These are phyloP conservation scores for Gymnothorax reevesii DNA, from an alignment of 2,797 vertebrate genomes.

Conservation along the genomic window DNA sequence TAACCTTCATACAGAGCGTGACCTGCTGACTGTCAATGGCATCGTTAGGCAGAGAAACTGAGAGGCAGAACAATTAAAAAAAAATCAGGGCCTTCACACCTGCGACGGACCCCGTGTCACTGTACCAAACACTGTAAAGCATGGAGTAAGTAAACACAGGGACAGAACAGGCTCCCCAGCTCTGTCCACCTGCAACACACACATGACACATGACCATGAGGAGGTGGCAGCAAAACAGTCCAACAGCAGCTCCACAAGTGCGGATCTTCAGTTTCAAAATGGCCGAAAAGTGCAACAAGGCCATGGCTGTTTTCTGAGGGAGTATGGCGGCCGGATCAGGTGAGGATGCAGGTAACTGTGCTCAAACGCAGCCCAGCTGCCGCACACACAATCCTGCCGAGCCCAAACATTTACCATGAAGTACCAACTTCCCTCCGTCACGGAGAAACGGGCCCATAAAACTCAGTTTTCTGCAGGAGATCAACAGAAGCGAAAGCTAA, in stretches of 20 bases:
- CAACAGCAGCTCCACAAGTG: constrained; percentile 68
- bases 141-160: constrained; percentile 25
- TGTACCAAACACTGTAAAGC: constrained; percentile 58
- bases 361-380: constrained; percentile 62
- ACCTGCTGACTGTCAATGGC: constrained; percentile 67
- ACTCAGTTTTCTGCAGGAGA: constrained; percentile 54
- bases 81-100: constrained; percentile 40
- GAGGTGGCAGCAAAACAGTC: constrained; percentile 48
- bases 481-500: constrained; percentile 54
- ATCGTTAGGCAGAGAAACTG: constrained; percentile 70
- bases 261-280: constrained; percentile 74
- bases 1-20: constrained; percentile 65
- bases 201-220: constrained; percentile 75
- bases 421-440: constrained; percentile 38
- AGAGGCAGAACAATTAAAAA: constrained; percentile 63
- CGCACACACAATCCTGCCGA: constrained; percentile 61
- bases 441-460: constrained; percentile 52
- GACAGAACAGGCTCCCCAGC: constrained; percentile 56
- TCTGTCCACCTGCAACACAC: constrained; percentile 74
- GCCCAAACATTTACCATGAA: constrained; percentile 57
- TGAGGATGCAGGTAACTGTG: no score
- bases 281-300: constrained; percentile 70
- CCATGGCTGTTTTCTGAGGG: constrained; percentile 41
- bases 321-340: no score
- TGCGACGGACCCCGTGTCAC: constrained; percentile 30